Conservation (phyloP, 2,888 invertebrate genomes). For the Drosophila nr. medialis region DNA sequence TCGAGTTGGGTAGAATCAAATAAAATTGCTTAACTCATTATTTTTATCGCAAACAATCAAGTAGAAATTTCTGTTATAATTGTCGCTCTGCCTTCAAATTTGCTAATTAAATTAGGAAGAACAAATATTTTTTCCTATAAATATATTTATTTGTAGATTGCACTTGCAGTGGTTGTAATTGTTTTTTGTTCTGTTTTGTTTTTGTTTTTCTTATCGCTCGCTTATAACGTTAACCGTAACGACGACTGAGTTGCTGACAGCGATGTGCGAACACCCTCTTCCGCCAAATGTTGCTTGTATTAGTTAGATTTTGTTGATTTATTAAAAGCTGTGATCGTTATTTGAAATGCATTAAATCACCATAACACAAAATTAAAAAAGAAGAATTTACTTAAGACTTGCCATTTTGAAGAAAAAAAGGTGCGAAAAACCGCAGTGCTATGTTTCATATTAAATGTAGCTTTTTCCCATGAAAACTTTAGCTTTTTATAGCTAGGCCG, state of each 20-base stretch:
- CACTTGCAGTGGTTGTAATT: slow-evolving; percentile 25
- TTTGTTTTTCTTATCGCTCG: slow-evolving; percentile 40
- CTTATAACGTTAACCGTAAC: slow-evolving; percentile 39
- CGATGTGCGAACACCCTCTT: no score
- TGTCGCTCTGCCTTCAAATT: slow-evolving; percentile 17
- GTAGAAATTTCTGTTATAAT: background rate
- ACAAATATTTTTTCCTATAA: slow-evolving; percentile 10
- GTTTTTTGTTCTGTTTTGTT: slow-evolving; percentile 17
- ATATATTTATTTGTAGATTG: slow-evolving; percentile 3
- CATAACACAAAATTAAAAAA: no score
- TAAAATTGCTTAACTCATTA: background rate
- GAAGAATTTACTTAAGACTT: background rate
- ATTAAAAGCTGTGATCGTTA: background rate
- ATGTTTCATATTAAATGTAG: slow-evolving; percentile 4
- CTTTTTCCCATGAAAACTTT: background rate
- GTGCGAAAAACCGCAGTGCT: background rate
- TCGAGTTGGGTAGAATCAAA: background rate
- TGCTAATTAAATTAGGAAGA: slow-evolving; percentile 51
- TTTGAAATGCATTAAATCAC: background rate
- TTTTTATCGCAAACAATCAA: background rate
- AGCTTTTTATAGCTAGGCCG: slow-evolving; percentile 3
- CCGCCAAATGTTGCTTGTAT: background rate
- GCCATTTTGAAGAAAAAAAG: no score
- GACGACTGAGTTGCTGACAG: background rate
- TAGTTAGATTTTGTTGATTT: background rate